These are phyloP conservation scores for Pteronura brasiliensis DNA, from an alignment of 2,113 vertebrate genomes.

Conservation along the genomic window DNA sequence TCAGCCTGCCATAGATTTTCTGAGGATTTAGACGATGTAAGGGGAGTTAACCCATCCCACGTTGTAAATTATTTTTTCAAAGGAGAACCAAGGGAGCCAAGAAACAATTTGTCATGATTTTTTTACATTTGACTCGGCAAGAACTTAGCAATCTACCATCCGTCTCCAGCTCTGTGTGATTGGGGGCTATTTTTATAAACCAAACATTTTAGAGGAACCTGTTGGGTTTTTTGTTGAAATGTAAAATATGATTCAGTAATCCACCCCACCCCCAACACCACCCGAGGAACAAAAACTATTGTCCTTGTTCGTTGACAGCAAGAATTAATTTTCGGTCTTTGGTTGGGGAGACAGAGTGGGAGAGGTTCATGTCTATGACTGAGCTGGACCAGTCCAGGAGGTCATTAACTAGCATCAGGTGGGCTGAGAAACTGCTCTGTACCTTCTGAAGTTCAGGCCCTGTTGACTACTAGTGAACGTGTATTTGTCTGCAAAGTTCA, in stretches of 20 bases:
- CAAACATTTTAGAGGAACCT: slow-evolving; percentile 20
- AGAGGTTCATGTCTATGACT: background rate
- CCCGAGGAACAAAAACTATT: background rate
- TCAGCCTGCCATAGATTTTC: slow-evolving; percentile 55
- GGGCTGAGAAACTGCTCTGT: background rate
- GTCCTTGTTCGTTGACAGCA: background rate
- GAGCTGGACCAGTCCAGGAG: background rate
- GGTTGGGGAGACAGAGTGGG: background rate
- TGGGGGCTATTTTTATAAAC: slow-evolving; percentile 1
- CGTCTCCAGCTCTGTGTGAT: slow-evolving; percentile 10
- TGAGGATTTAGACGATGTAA: slow-evolving; percentile 61
- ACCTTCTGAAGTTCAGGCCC: background rate
- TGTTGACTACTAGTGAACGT: background rate
- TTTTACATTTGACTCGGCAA: slow-evolving; percentile 43
- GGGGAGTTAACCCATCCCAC: slow-evolving; percentile 69
- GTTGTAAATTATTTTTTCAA: slow-evolving; percentile 73
- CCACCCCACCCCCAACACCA: fast-evolving
- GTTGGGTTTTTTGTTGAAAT: background rate
- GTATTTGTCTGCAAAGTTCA: background rate
- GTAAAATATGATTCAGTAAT: background rate
- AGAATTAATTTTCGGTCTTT: background rate
- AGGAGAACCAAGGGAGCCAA: slow-evolving; percentile 68
- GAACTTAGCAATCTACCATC: slow-evolving; percentile 42
- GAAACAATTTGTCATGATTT: slow-evolving; percentile 75
- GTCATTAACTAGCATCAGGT: background rate